Evolutionary conservation across 2,113 vertebrate genomes (phyloP).

Genomic region (Motacilla alba): DNA sequence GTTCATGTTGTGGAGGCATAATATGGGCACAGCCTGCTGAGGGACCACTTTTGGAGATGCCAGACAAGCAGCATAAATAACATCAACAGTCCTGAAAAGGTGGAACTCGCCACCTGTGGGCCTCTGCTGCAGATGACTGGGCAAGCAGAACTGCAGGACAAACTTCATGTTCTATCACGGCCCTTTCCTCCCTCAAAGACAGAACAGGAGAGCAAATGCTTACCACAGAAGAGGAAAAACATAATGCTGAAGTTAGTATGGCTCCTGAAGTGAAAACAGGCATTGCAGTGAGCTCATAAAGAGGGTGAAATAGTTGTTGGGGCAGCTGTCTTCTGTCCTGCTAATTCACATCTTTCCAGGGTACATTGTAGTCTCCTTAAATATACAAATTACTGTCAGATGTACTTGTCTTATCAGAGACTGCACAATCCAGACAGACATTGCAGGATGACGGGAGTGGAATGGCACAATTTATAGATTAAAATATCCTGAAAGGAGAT

Average conservation of each 20-base stretch:
- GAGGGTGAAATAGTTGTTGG: not conserved
- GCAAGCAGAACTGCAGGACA: not conserved
- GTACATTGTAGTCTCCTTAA: not conserved
- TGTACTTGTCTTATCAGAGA: not conserved
- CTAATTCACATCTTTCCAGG: not conserved
- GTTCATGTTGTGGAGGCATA: not conserved
- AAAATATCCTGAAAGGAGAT: not conserved
- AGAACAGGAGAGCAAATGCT: not conserved
- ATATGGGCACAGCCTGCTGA: not conserved
- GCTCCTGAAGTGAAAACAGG: not conserved
- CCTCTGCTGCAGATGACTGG: not conserved
- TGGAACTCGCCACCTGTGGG: not conserved
- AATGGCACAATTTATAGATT: not conserved
- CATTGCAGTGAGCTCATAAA: not conserved
- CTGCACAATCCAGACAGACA: not conserved
- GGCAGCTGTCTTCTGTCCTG: not conserved
- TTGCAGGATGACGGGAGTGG: constrained; percentile 27
- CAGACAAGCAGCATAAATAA: not conserved
- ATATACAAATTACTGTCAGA: not conserved
- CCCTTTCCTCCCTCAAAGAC: not conserved
- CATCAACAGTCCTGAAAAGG: not conserved
- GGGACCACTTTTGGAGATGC: not conserved
- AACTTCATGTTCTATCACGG: not conserved
- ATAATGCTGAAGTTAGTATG: not conserved
- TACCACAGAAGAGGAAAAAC: not conserved